Evolutionary conservation across 23 tunicate genomes (phyloP), one percentile per base, ranked within the genome.

Genomic region (Trididemnum nubilum): DNA sequence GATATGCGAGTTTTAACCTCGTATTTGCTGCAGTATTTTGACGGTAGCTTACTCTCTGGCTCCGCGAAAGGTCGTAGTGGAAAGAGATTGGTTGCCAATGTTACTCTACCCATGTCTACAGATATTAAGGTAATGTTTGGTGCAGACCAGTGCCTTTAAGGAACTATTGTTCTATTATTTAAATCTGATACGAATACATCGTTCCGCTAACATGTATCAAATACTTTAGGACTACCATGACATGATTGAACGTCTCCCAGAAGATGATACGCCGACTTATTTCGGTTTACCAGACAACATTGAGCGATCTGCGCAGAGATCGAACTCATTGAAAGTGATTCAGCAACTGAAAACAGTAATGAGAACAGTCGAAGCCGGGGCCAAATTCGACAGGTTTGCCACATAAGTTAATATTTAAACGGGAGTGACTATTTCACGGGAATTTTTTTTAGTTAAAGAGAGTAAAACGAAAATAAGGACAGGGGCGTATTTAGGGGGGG

Each of bases 271-370:
- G 30, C 98, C 98, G 19, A 34, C 89, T 36, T 83, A 75, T 37
- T 88, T 93, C 23, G 92, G 93, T 33, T 84, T 93, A 0, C 98
- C 98, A 21, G 92, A 92, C 25, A 93, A 93, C 64, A 93, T 93
- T 40, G 98, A 88, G 54, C 51, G 98, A 51, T 93, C 98, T 2
- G 89, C 89, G 35, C 98, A 93, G 66, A 54, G 76, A 34, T 75
- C 72, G 25, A 86, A 82, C 75, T 87, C 93, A 2, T 76, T 79
- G 51, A 50, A 76, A 66, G 94, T 93, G 25, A 83, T 93, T 0
- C 75, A 87, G 2, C 98, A 93, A 66, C 86, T 93, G 60, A 87
- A 87, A 44, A 80, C 84, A 0, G 64, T 93, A 60, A 84, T 84
- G 89, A 72, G 98, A 64, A 34, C 83, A 26, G 89, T 81, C 9